These are phyloP conservation scores for Eulacestoma nigropectus DNA, from an alignment of 2,113 vertebrate genomes.

Conservation along the genomic window DNA sequence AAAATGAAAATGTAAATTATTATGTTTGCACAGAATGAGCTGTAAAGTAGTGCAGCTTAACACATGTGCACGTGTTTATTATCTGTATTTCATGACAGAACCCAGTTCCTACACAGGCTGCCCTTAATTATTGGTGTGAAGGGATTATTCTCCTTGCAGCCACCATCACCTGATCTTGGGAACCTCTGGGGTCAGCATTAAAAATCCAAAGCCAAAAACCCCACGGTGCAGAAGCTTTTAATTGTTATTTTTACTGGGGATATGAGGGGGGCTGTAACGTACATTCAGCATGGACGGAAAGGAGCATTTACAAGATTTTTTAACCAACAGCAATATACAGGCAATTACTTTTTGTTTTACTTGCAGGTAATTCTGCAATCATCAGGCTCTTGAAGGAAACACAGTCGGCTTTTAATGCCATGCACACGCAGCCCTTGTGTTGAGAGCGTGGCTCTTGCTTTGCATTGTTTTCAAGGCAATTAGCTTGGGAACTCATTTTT, in stretches of 20 bases:
- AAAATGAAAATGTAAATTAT: slow-evolving; percentile 78
- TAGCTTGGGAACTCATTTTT: not conserved
- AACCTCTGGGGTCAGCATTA: slow-evolving; percentile 59
- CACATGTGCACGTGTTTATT: slow-evolving; percentile 81
- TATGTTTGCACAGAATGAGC: slow-evolving; percentile 75
- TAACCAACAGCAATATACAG: slow-evolving; percentile 49
- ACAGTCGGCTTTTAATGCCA: not conserved
- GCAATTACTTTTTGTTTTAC: slow-evolving; percentile 60
- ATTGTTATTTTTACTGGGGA: slow-evolving; percentile 49
- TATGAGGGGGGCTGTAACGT: not conserved
- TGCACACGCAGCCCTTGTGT: not conserved
- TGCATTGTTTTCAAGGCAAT: not conserved
- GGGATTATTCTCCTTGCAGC: slow-evolving; percentile 70
- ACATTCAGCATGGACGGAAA: slow-evolving; percentile 31
- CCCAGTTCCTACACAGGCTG: slow-evolving; percentile 66
- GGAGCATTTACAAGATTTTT: slow-evolving; percentile 51
- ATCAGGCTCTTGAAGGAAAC: slow-evolving; percentile 19
- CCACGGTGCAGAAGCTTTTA: slow-evolving; percentile 39
- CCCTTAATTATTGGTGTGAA: slow-evolving; percentile 79
- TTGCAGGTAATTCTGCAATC: slow-evolving; percentile 35
- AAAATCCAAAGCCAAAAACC: slow-evolving; percentile 36
- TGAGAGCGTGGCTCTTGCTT: not conserved
- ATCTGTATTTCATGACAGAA: slow-evolving; percentile 76
- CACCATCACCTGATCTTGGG: slow-evolving; percentile 64
- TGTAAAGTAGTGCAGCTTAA: slow-evolving; percentile 81